Evolutionary conservation across 2,797 vertebrate genomes (phyloP).

Genomic region (Geotrypetes seraphini): DNA sequence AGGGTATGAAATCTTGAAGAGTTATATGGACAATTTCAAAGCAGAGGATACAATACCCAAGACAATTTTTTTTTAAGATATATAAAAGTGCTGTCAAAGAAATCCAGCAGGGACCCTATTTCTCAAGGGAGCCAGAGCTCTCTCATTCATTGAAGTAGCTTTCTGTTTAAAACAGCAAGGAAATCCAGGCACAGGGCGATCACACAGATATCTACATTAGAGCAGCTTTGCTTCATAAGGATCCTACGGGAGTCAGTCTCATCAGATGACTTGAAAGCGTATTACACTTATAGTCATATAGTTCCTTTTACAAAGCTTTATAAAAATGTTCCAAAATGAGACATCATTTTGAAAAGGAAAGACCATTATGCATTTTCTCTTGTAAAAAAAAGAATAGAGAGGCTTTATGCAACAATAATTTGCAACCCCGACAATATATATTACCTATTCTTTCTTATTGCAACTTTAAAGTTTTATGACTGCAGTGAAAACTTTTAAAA

Average conservation of each 20-base stretch:
- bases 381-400: not conserved
- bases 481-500: constrained; percentile 16
- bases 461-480: constrained; percentile 8
- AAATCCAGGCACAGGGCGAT: too few relatives aligned
- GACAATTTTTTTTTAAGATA: too few relatives aligned
- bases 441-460: not conserved
- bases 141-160: too few relatives aligned
- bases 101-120: too few relatives aligned
- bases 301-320: not conserved
- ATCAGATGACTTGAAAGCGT: too few relatives aligned
- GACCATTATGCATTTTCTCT: not conserved
- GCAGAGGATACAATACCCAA: too few relatives aligned
- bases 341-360: not conserved
- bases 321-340: fast-evolving
- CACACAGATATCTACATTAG: not conserved
- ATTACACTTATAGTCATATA: not conserved
- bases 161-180: too few relatives aligned
- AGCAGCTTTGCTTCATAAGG: not conserved
- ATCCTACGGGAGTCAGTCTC: not conserved
- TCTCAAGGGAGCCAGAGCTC: too few relatives aligned
- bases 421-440: not conserved
- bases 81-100: too few relatives aligned
- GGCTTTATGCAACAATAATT: not conserved
- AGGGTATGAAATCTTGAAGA: too few relatives aligned
- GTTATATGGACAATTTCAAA: too few relatives aligned